phyloP scores from a whole-genome alignment of 92 coral and sea anemone genomes.

The Heteractis magnifica region DNA sequence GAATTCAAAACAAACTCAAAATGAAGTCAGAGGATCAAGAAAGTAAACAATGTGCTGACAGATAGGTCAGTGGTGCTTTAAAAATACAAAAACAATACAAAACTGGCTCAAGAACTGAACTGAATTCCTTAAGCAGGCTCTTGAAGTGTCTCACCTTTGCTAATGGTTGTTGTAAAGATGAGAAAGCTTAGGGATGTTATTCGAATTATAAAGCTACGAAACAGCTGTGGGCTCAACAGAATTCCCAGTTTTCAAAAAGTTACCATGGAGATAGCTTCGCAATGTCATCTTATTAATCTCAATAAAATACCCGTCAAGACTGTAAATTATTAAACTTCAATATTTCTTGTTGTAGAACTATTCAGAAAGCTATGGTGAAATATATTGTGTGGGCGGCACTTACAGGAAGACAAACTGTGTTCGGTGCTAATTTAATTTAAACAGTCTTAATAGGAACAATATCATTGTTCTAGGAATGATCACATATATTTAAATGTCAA shows the following conservation, averaged over 20 bases:
- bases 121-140: background rate
- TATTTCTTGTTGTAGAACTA: too few species aligned
- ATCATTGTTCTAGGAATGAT: too few species aligned
- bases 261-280: background rate
- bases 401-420: too few species aligned
- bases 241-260: background rate
- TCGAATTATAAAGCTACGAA: background rate
- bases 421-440: too few species aligned
- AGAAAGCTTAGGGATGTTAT: background rate
- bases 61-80: background rate
- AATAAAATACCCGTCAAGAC: too few species aligned
- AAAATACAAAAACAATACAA: background rate
- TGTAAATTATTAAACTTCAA: too few species aligned
- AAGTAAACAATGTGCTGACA: background rate
- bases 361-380: too few species aligned
- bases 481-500: too few species aligned
- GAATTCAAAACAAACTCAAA: constrained; percentile 40
- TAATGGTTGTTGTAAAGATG: background rate
- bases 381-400: too few species aligned
- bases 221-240: background rate
- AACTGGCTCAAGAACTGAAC: background rate
- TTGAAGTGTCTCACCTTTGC: background rate
- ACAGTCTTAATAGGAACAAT: too few species aligned
- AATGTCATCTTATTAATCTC: background rate
- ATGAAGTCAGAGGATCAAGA: constrained; percentile 57